Base-by-base conservation (phyloP, 2,797 vertebrate genomes). In the Champsocephalus gunnari region DNA sequence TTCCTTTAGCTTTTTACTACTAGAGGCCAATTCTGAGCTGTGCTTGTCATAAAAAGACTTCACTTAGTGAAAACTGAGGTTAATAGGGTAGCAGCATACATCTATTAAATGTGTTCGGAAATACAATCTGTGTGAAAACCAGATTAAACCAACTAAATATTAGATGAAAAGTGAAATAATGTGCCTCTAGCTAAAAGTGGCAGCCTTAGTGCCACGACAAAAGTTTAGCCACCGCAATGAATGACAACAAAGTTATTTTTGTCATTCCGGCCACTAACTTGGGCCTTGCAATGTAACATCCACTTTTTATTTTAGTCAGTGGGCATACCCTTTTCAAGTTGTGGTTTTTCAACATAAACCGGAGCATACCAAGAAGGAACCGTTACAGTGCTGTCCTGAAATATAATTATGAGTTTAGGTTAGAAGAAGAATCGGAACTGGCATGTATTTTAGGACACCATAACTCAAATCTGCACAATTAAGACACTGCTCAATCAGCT, bases 171-270 rank as follows among this genome's bases (percentile, higher is more conserved):
- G 38, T 59, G 70, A 69, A 75, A 75, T 5, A 9, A 17, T 24
- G 17, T 66, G 14, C 53, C 48, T 54, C 63, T 19, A 71, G 44
- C 55, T 51, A 45, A 55, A 38, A 44, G 41, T 47, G 43, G 56
- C 44, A n/a, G 72, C 41, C 19, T 32, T 8, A 7, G n/a, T 67
- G 53, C 56, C 45, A 61, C 34, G 50, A 70, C n/a, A 72, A 80
- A 74, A 67, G 63, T 84, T 60, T 67, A 76, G 83, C 69, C 62
- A 68, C 70, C 68, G 71, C 63, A 70, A 83, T 79, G 58, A 78
- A 83, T 82, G 73, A 87, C 84, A 82, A 66, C 57, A 81, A 83
- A 87, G 90, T 90, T 93, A 93, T 91, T 91, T 91, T 79, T 85
- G 79, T 82, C 84, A 16, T 82, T 86, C 84, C 67, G 65, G 83